Conservation (phyloP, 92 coral and sea anemone genomes). For the Phenganax stokvisi region DNA sequence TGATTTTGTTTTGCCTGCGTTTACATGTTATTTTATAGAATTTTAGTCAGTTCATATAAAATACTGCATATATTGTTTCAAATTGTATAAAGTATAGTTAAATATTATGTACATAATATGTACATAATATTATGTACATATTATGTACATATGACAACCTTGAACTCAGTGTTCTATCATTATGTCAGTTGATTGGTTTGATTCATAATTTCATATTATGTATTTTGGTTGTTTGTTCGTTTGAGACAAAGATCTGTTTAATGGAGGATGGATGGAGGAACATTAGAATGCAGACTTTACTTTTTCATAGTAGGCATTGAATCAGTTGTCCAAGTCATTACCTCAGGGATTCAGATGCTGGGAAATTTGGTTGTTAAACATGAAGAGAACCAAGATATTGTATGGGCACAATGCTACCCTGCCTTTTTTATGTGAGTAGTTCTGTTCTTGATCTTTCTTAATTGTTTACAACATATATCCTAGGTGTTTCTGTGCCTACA, state of each 20-base stretch:
- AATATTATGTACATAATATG: no score
- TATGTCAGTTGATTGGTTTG: neutral
- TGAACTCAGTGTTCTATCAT: neutral
- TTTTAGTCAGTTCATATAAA: neutral
- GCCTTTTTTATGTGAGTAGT: conserved; percentile 67
- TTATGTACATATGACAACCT: neutral
- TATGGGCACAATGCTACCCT: conserved; percentile 72
- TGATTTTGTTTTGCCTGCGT: neutral
- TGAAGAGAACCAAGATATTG: conserved; percentile 51
- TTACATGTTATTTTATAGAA: neutral
- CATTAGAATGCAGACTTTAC: no score
- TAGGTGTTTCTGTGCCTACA: no score
- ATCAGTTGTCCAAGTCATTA: conserved; percentile 48
- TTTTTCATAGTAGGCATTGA: neutral
- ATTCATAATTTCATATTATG: neutral
- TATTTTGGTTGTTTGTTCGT: no score
- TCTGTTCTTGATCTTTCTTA: no score
- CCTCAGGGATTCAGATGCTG: conserved; percentile 75
- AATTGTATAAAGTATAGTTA: no score
- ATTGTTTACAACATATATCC: no score
- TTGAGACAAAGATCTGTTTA: no score
- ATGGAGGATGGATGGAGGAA: no score
- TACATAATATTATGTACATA: no score
- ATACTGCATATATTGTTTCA: no score
- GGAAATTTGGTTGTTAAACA: conserved; percentile 76